Conservation (phyloP, 2,888 invertebrate species). For the Zele albiditarsus region DNA sequence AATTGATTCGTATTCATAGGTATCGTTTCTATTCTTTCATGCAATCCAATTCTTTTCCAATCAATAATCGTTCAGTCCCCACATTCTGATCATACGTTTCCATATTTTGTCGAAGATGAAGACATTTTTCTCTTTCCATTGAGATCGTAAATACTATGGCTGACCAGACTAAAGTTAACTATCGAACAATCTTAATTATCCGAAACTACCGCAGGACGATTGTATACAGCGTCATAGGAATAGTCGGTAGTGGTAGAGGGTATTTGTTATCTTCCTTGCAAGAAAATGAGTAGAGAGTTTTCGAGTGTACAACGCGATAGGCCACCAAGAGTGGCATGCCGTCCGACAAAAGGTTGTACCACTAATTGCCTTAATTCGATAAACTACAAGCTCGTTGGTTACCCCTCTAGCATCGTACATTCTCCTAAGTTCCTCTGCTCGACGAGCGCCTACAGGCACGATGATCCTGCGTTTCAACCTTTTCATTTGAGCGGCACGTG, state of each 20-base stretch:
- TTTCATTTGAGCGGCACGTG: not conserved
- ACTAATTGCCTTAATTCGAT: constrained; percentile 70
- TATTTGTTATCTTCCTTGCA: constrained; percentile 13
- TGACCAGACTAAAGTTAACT: constrained; percentile 6
- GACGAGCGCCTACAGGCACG: not conserved
- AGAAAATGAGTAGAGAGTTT: constrained; percentile 63
- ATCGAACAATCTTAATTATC: constrained; percentile 36
- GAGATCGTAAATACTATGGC: too few relatives aligned
- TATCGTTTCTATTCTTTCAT: too few relatives aligned
- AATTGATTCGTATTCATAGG: too few relatives aligned
- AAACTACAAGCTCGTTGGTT: constrained; percentile 62
- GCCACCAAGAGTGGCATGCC: constrained; percentile 57
- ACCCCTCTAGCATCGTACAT: constrained; percentile 28
- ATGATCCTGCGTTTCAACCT: too few relatives aligned
- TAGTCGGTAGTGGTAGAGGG: not conserved
- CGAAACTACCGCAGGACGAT: constrained; percentile 42
- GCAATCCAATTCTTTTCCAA: too few relatives aligned
- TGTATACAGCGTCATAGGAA: not conserved
- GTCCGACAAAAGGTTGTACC: constrained; percentile 60
- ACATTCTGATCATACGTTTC: too few relatives aligned
- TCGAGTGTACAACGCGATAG: constrained; percentile 65
- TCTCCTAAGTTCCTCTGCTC: constrained; percentile 43
- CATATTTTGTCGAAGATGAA: too few relatives aligned
- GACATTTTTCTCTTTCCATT: too few relatives aligned
- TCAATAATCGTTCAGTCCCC: too few relatives aligned